Evolutionary conservation across 1,140 invertebrate species (phyloP).

Genomic region (Drosophila bocki): DNA sequence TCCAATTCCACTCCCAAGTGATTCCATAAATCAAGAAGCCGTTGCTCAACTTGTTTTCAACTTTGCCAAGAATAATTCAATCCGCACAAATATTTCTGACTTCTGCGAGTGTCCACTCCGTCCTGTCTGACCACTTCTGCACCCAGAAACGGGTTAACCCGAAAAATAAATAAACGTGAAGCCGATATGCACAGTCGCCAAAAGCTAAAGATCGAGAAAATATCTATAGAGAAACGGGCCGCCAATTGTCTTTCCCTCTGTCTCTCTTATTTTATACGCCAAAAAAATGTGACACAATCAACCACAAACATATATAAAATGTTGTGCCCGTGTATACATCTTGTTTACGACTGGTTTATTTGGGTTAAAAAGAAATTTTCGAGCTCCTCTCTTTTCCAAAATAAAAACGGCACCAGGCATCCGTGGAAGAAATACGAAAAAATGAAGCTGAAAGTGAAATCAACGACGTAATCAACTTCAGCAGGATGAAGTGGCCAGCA

Average conservation of each 20-base stretch:
- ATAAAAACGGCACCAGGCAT: constrained; percentile 66
- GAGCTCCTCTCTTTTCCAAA: constrained; percentile 12
- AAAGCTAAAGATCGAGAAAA: constrained; percentile 6
- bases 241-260: constrained; percentile 29
- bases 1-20: constrained; percentile 38
- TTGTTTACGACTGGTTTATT: constrained; percentile 74
- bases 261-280: neutral
- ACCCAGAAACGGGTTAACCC: constrained; percentile 68
- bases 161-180: constrained; percentile 49
- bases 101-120: constrained; percentile 49
- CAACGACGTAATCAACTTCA: constrained; percentile 79
- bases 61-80: constrained; percentile 49
- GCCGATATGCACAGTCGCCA: constrained; percentile 20
- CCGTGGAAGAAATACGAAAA: constrained; percentile 33
- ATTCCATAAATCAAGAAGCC: constrained; percentile 72
- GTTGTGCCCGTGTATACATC: constrained; percentile 21
- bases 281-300: constrained; percentile 15
- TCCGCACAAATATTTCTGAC: constrained; percentile 40
- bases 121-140: constrained; percentile 58
- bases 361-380: constrained; percentile 81
- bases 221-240: constrained; percentile 37
- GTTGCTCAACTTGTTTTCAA: constrained; percentile 63
- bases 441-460: constrained; percentile 74
- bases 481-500: constrained; percentile 78
- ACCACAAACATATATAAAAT: constrained; percentile 22